Evolutionary conservation across 2,113 vertebrate genomes (phyloP).

Genomic region (Microcebus ravelobensis): DNA sequence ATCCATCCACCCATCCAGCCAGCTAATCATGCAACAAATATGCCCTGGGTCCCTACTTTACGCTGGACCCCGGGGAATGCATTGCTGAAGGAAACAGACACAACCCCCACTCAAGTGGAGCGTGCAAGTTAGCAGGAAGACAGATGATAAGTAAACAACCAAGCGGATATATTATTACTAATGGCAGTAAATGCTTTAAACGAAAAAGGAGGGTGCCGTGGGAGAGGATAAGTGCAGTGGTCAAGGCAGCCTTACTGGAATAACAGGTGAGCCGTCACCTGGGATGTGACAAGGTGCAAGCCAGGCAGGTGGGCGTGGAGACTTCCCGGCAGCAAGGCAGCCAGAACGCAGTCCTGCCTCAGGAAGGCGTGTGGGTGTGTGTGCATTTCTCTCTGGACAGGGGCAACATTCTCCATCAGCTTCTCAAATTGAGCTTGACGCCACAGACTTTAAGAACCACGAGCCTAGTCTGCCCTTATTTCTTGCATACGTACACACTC

Average conservation of each 20-base stretch:
- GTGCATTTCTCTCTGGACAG: too few species aligned
- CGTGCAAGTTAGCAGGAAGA: neutral
- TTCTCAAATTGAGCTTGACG: neutral
- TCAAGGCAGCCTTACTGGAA: neutral
- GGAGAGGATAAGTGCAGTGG: too few species aligned
- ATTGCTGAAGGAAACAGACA: neutral
- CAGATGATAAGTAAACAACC: neutral
- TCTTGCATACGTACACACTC: neutral
- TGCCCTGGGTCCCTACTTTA: accelerated
- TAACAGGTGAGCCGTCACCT: neutral
- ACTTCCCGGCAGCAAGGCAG: too few species aligned
- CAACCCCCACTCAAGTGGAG: neutral
- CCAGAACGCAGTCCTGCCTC: accelerated
- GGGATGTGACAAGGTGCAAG: neutral
- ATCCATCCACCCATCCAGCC: neutral
- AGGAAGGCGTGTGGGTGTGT: neutral
- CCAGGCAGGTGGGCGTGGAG: accelerated
- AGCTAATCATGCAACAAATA: accelerated
- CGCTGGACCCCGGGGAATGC: neutral
- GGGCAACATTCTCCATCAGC: neutral
- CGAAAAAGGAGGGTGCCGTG: neutral
- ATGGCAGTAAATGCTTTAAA: accelerated
- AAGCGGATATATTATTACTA: too few species aligned
- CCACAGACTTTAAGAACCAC: neutral
- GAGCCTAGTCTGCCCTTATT: too few species aligned